Percentiles rank a stretch among this genome's conserved stretches.
Evolutionary conservation across 2,888 invertebrate genomes (phyloP).

Genomic region (Apamea sordens): DNA sequence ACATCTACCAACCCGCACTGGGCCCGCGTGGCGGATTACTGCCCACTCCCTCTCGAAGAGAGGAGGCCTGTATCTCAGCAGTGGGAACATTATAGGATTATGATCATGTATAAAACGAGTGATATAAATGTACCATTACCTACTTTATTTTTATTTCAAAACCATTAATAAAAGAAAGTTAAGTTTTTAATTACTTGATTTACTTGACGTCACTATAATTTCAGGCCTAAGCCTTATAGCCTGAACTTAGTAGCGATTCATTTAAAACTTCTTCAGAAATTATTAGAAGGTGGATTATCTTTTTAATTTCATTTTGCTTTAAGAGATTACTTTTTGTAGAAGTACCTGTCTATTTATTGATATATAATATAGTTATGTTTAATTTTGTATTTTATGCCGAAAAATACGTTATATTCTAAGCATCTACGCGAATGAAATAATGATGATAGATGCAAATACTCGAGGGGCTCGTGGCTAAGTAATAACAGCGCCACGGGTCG

Average conservation of each 20-base stretch:
- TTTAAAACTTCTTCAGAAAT: conserved; percentile 26
- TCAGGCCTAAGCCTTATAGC: conserved; percentile 12
- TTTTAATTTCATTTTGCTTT: conserved; percentile 10
- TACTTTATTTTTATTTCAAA: conserved; percentile 11
- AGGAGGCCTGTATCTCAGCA: too few relatives aligned
- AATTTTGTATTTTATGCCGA: background rate
- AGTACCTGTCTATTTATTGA: background rate
- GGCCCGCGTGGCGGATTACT: too few relatives aligned
- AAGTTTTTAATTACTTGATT: conserved; percentile 39
- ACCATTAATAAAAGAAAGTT: background rate
- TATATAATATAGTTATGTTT: background rate
- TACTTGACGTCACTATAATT: conserved; percentile 37
- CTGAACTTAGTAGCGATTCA: conserved; percentile 10
- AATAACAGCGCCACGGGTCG: too few relatives aligned
- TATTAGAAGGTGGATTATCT: conserved; percentile 23
- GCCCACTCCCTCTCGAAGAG: too few relatives aligned
- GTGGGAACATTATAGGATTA: too few relatives aligned
- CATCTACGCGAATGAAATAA: background rate
- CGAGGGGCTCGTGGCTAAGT: too few relatives aligned
- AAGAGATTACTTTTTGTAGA: conserved; percentile 24
- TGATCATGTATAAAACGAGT: conserved; percentile 5
- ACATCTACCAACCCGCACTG: too few relatives aligned
- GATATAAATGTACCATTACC: background rate
- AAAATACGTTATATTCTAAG: background rate
- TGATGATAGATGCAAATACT: background rate